These are phyloP conservation scores for Cynopterus brachyotis DNA, from an alignment of 2,113 vertebrate species.

Conservation along the genomic window DNA sequence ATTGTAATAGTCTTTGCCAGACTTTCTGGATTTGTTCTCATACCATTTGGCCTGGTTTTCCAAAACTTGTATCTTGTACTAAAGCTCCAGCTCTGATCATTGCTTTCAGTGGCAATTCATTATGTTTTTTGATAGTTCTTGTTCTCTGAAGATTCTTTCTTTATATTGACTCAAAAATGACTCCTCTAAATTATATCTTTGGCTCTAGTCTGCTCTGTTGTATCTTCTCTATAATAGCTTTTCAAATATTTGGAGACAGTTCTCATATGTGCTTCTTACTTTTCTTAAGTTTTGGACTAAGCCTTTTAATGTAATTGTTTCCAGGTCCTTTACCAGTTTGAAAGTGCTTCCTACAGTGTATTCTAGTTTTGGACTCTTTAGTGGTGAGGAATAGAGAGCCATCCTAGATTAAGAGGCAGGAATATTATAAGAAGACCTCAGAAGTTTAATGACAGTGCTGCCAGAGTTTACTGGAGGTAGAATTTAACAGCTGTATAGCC, in stretches of 20 bases:
- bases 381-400: neutral
- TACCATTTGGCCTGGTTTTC: neutral
- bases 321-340: neutral
- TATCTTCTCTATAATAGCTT: neutral
- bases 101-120: neutral
- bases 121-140: neutral
- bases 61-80: neutral
- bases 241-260: neutral
- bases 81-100: neutral
- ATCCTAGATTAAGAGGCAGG: neutral
- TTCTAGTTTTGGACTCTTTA: neutral
- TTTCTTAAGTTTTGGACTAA: slow-evolving; percentile 14
- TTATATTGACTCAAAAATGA: neutral
- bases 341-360: neutral
- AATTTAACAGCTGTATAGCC: neutral
- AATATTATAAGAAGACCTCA: neutral
- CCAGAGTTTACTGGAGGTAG: neutral
- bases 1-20: neutral
- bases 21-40: neutral
- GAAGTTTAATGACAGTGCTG: neutral
- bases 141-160: neutral
- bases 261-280: neutral
- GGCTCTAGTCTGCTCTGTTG: neutral
- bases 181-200: neutral
- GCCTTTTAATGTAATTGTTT: slow-evolving; percentile 18